Evolutionary conservation across 2,113 vertebrate species (phyloP).

Genomic region (Melanocharis versteri): DNA sequence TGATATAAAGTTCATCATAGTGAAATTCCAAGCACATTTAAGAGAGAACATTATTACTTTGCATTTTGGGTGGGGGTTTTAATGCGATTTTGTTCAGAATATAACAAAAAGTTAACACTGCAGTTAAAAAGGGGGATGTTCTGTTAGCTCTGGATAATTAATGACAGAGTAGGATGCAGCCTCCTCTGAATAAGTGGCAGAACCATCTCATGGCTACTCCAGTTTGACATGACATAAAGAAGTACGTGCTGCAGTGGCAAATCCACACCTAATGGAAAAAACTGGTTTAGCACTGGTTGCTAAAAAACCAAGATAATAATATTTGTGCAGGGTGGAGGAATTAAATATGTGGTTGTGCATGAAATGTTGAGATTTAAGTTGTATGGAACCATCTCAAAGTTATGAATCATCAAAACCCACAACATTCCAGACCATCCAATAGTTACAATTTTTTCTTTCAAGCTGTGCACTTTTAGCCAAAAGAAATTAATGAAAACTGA

Average conservation of each 20-base stretch:
- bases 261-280: not conserved
- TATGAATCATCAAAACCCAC: not conserved
- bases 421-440: not conserved
- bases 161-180: not conserved
- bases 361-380: not conserved
- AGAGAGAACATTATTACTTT: not conserved
- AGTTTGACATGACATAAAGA: not conserved
- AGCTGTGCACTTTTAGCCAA: not conserved
- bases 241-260: not conserved
- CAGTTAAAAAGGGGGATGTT: not conserved
- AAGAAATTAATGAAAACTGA: not conserved
- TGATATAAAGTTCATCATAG: not conserved
- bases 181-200: not conserved
- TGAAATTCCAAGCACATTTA: not conserved
- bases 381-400: not conserved
- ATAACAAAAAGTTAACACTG: not conserved
- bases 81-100: not conserved
- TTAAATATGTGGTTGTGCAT: not conserved
- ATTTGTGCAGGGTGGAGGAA: not conserved
- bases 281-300: not conserved
- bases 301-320: not conserved
- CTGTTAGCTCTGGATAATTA: not conserved
- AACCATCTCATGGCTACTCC: not conserved
- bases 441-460: not conserved
- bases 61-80: not conserved